Evolutionary conservation across 2,888 invertebrate genomes (phyloP), one percentile per base, ranked within the genome.

Genomic region (Lepidocyrtoides sp.): DNA sequence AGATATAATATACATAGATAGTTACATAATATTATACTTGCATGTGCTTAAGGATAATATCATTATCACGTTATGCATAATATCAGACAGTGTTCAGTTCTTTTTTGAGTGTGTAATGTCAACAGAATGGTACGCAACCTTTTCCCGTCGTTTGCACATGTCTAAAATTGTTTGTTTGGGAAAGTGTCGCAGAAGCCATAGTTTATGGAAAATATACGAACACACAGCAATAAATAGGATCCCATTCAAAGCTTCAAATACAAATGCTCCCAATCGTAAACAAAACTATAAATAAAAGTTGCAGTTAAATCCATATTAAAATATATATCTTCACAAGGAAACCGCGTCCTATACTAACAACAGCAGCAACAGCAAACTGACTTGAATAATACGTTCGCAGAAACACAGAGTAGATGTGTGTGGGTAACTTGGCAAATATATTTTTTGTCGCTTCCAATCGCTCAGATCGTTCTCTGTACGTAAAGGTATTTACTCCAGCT

Each of bases 241-340:
- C 41, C 20, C 44, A 72, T 72, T 72, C 72, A 44, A 72, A 41
- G 44, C 44, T 72, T 72, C 72, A 36, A 72, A 41, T 29, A 72
- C 72, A 72, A 72, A 36, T 72, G 72, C 44, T 72, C 72, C 41
- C 8, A 4, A 44, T 41, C 41, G 72, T 36, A 72, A 41, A 44
- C 36, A 17, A 36, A 41, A 12, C 14, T 36, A 36, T 36, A 63
- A 63, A 63, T 63, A 63, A n/a, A n/a, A 63, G 23, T 63, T 63
- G 29, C 14, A 29, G 29, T 63, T 63, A 63, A 63, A 63, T 63
- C 7, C 57, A 57, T 57, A 57, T 57, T 57, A 14, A 12, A 14
- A 51, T 51, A 54, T 48, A 57, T 12, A 29, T 57, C 7, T 20
- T 57, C 23, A 26, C 57, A 63, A 12, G 29, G 20, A 14, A 14